Evolutionary conservation across 2,888 invertebrate species (phyloP).

Genomic region (Eristalis intricaria): DNA sequence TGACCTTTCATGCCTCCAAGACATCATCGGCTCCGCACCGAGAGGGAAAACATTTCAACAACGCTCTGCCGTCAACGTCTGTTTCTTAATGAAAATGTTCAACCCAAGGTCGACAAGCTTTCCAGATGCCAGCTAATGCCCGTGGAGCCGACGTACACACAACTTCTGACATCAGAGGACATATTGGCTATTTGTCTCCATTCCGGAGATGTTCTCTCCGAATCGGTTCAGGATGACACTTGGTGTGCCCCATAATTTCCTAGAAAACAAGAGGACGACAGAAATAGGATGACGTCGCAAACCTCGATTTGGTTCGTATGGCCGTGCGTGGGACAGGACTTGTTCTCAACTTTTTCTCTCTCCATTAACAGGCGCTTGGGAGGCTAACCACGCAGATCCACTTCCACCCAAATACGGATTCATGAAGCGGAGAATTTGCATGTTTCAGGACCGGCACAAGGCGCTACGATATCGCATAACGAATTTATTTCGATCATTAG

Average conservation of each 20-base stretch:
- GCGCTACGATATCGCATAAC: not conserved
- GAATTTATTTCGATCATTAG: conserved; percentile 29
- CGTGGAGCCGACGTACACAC: not conserved
- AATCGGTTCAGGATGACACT: not conserved
- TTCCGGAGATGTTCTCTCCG: conserved; percentile 19
- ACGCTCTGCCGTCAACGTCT: conserved; percentile 22
- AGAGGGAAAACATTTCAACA: conserved; percentile 9
- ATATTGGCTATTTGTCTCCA: conserved; percentile 42
- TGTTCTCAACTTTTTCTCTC: not conserved
- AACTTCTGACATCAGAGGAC: conserved; percentile 12
- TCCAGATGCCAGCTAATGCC: conserved; percentile 3
- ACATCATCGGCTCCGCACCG: conserved; percentile 16
- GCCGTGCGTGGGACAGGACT: not conserved
- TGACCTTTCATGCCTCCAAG: conserved; percentile 34
- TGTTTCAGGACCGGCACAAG: not conserved
- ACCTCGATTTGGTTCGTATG: not conserved
- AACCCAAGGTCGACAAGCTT: not conserved
- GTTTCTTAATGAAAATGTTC: conserved; percentile 26
- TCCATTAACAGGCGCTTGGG: not conserved
- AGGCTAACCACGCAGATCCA: not conserved
- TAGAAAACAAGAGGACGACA: conserved; percentile 17
- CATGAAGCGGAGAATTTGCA: conserved; percentile 13
- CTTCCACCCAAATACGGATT: conserved; percentile 11
- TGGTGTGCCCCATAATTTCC: not conserved
- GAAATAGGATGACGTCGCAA: conserved; percentile 1